Evolutionary conservation across 2,113 vertebrate genomes (phyloP).

Genomic region (Donacobius atricapilla): DNA sequence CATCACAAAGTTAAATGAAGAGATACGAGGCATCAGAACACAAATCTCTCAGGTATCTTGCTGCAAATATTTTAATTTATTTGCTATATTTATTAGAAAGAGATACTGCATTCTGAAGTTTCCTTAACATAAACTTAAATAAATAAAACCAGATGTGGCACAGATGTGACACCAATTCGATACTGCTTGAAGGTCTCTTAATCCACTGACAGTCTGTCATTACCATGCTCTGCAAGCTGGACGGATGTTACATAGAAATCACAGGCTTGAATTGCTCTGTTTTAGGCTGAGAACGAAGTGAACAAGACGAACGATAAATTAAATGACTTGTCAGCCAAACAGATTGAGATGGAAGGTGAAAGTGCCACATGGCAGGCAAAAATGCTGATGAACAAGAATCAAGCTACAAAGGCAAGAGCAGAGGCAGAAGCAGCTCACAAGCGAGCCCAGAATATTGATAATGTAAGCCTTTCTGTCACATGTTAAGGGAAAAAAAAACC

Average conservation of each 20-base stretch:
- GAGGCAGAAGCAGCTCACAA: constrained; percentile 59
- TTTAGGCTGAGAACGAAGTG: constrained; percentile 73
- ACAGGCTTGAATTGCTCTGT: constrained; percentile 7
- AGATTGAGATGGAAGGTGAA: constrained; percentile 54
- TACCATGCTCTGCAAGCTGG: background rate
- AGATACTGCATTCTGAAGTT: background rate
- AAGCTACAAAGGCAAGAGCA: constrained; percentile 41
- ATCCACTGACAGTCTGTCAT: background rate
- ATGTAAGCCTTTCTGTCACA: constrained; percentile 26
- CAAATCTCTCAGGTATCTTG: constrained; percentile 69
- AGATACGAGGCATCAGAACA: constrained; percentile 45
- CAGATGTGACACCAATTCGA: background rate
- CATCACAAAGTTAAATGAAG: constrained; percentile 49
- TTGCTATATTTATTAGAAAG: background rate
- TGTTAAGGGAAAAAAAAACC: background rate
- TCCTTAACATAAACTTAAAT: background rate
- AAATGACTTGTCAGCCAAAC: constrained; percentile 43
- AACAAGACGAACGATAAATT: constrained; percentile 38
- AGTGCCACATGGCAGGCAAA: constrained; percentile 70
- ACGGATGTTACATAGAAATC: background rate
- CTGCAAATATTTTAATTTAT: background rate
- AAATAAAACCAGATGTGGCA: background rate
- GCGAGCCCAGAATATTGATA: constrained; percentile 12
- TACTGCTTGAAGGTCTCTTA: background rate
- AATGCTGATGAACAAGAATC: constrained; percentile 64